These are phyloP conservation scores for Mus spretus DNA, from an alignment of 2,797 vertebrate genomes.

Conservation along the genomic window DNA sequence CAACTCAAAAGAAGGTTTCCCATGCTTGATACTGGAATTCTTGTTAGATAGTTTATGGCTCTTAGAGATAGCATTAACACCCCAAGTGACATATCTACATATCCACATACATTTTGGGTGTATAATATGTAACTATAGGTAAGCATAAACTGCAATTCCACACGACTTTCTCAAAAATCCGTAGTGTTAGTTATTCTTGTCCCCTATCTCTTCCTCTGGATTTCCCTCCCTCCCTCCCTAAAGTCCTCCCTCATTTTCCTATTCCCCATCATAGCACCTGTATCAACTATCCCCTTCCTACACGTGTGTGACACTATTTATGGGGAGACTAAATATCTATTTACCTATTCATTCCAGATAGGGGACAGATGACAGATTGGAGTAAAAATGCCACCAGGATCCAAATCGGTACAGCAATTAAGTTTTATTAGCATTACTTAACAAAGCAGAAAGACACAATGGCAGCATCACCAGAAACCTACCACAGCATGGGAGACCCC, in stretches of 20 bases:
- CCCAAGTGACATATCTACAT: background rate
- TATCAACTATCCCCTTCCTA: background rate
- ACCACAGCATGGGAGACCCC: background rate
- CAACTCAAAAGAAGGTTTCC: background rate
- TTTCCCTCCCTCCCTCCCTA: background rate
- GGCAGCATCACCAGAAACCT: background rate
- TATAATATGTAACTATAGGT: background rate
- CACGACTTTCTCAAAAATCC: background rate
- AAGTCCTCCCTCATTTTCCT: background rate
- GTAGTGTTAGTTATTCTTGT: too few species aligned
- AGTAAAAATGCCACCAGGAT: background rate
- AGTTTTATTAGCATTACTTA: background rate
- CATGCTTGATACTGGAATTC: background rate
- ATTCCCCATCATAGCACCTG: background rate
- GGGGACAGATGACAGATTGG: background rate
- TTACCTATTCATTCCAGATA: background rate
- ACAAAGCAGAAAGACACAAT: too few species aligned
- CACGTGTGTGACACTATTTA: background rate
- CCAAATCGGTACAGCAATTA: too few species aligned
- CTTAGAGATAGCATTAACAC: background rate
- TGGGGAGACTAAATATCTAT: background rate
- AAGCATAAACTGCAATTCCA: background rate
- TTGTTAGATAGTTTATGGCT: background rate
- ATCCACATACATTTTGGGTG: background rate
- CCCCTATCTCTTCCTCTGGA: background rate